These are phyloP conservation scores for Zeuzera pyrina DNA, from an alignment of 2,888 invertebrate genomes.

Conservation along the genomic window DNA sequence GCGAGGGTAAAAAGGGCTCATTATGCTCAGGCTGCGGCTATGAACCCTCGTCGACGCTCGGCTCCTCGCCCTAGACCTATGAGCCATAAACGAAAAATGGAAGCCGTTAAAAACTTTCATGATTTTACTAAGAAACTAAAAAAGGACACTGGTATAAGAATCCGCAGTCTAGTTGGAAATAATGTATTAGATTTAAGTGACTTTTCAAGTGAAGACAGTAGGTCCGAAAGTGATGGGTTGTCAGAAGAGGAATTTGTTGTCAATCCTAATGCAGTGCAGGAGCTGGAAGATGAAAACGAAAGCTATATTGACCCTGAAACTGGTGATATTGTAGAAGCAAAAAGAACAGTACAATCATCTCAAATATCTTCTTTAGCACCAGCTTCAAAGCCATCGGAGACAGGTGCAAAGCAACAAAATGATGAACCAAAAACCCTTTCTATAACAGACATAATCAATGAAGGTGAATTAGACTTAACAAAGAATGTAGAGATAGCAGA, in stretches of 20 bases:
- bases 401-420: conserved; percentile 12
- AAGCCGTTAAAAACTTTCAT: conserved; percentile 66
- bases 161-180: conserved; percentile 63
- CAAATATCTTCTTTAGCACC: conserved; percentile 8
- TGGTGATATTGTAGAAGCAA: conserved; percentile 55
- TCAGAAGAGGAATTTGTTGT: conserved; percentile 66
- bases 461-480: conserved; percentile 55
- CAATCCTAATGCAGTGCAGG: conserved; percentile 58
- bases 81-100: conserved; percentile 66
- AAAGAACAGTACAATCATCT: conserved; percentile 20
- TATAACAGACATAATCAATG: conserved; percentile 64
- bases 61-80: conserved; percentile 50
- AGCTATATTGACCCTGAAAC: conserved; percentile 69
- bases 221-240: conserved; percentile 63
- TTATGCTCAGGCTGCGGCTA: conserved; percentile 60
- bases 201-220: conserved; percentile 57
- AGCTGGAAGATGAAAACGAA: conserved; percentile 59
- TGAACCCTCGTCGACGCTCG: conserved; percentile 49
- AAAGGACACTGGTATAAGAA: conserved; percentile 65
- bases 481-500: conserved; percentile 68
- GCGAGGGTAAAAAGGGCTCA: conserved; percentile 63
- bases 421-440: conserved; percentile 54
- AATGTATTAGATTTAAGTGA: conserved; percentile 65
- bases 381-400: conserved; percentile 9
- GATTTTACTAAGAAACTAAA: conserved; percentile 68